Evolutionary conservation across 2,888 invertebrate species (phyloP).

Genomic region (Cynaeus angustus): DNA sequence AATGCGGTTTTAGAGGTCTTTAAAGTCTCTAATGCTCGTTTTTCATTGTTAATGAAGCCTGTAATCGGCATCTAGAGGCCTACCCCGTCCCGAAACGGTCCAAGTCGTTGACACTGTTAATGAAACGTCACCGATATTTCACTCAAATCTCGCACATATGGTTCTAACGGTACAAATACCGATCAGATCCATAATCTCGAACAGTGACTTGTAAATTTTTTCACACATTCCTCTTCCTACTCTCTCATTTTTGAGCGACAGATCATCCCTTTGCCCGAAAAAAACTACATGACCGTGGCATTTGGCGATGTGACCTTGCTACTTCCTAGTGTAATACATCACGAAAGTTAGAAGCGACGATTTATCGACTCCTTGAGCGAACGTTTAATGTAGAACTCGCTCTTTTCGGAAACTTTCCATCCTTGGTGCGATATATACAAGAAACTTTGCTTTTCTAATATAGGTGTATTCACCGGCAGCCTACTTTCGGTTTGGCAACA

Average conservation of each 20-base stretch:
- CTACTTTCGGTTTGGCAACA: constrained; percentile 32
- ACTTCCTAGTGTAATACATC: constrained; percentile 21
- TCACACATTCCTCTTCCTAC: not conserved
- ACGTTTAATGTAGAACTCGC: constrained; percentile 8
- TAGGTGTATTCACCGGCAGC: constrained; percentile 5
- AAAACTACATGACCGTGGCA: constrained; percentile 1
- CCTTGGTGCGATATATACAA: not conserved
- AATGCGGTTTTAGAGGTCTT: too few relatives aligned
- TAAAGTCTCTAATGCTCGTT: too few relatives aligned
- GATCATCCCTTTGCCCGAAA: constrained; percentile 4
- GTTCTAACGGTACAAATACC: constrained; percentile 10
- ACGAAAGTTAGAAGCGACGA: constrained; percentile 12
- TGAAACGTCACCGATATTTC: too few relatives aligned
- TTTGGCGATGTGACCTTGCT: constrained; percentile 5
- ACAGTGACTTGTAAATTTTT: not conserved
- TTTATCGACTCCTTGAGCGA: constrained; percentile 5
- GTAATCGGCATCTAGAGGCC: too few relatives aligned
- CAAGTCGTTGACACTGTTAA: too few relatives aligned
- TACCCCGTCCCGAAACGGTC: too few relatives aligned
- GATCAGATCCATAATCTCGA: not conserved
- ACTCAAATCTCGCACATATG: not conserved
- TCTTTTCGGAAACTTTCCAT: constrained; percentile 11
- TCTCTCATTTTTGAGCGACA: not conserved
- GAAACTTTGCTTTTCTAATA: not conserved
- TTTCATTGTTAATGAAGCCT: too few relatives aligned